These are phyloP conservation scores for Mimumesa dahlbomi DNA, from an alignment of 2,888 invertebrate species.

Conservation along the genomic window DNA sequence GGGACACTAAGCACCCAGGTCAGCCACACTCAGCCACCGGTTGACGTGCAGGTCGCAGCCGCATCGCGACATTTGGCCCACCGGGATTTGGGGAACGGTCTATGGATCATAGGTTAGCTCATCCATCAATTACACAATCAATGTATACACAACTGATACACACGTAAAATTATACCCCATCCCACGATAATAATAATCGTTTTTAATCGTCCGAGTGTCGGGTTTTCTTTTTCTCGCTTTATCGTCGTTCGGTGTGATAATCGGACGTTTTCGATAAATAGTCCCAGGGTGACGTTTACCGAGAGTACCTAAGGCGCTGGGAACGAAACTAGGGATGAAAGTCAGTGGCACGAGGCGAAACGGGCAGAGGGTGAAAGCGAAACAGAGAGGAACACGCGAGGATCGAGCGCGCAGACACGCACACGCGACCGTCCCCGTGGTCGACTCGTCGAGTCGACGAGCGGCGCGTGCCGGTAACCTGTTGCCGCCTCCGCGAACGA, in stretches of 20 bases:
- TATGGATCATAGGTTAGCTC: conserved; percentile 80
- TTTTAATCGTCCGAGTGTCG: not conserved
- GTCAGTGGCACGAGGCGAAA: not conserved
- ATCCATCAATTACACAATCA: too few relatives aligned
- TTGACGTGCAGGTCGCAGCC: conserved; percentile 20
- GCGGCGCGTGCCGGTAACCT: conserved; percentile 67
- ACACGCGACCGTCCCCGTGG: conserved; percentile 63
- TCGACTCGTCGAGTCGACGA: conserved; percentile 60
- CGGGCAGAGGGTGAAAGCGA: conserved; percentile 28
- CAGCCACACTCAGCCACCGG: conserved; percentile 25
- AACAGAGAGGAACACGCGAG: conserved; percentile 53
- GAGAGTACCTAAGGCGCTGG: too few relatives aligned
- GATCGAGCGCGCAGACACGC: conserved; percentile 62
- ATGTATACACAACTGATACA: too few relatives aligned
- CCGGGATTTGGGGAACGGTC: conserved; percentile 67
- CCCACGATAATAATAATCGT: conserved; percentile 5
- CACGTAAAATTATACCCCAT: conserved; percentile 14
- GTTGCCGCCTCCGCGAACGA: conserved; percentile 65
- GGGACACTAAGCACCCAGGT: too few relatives aligned
- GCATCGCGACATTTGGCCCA: conserved; percentile 40
- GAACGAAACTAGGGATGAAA: too few relatives aligned
- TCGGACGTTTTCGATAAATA: too few relatives aligned
- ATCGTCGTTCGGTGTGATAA: too few relatives aligned
- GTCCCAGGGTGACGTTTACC: not conserved
- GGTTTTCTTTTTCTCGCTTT: too few relatives aligned